A percentile compares a stretch with the other conserved stretches of the same genome.
phyloP scores from a whole-genome alignment of 1,140 invertebrate genomes.

The Drosophila sulfurigaster region DNA sequence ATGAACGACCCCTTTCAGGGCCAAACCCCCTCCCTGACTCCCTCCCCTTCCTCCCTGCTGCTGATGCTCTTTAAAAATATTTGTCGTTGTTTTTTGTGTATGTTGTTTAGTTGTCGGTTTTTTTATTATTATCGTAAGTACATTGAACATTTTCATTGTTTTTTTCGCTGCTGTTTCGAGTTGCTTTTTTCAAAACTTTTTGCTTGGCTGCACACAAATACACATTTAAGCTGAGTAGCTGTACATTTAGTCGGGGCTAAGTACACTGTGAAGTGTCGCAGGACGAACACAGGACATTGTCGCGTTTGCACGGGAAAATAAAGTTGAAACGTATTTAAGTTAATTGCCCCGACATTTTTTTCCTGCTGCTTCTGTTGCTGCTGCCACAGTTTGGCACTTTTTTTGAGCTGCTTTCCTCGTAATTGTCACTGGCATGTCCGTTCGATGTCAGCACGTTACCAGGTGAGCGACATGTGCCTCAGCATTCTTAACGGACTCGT shows the following conservation, averaged over 20 bases:
- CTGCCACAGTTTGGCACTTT: conserved; percentile 40
- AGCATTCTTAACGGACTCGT: conserved; percentile 52
- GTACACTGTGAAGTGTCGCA: conserved; percentile 33
- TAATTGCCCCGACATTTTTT: conserved; percentile 70
- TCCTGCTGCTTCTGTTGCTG: conserved; percentile 15
- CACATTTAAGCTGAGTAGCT: not conserved
- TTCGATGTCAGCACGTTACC: conserved; percentile 64
- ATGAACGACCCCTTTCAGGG: conserved; percentile 79
- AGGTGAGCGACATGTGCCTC: conserved; percentile 52
- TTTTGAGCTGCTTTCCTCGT: conserved; percentile 56
- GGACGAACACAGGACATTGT: conserved; percentile 66
- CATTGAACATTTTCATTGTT: conserved; percentile 53
- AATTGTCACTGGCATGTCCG: conserved; percentile 81
- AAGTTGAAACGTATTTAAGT: conserved; percentile 64
- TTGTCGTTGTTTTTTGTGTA: conserved; percentile 49
- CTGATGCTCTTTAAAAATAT: conserved; percentile 52
- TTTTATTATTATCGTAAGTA: conserved; percentile 54
- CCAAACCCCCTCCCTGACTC: conserved; percentile 9
- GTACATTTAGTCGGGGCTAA: not conserved
- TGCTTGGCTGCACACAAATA: conserved; percentile 39
- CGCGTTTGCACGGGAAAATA: conserved; percentile 41
- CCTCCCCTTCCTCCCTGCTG: not conserved
- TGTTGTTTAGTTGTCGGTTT: conserved; percentile 46
- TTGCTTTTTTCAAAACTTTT: conserved; percentile 62
- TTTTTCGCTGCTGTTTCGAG: conserved; percentile 44